Conservation (phyloP, 2,113 vertebrate species). For the Stegostoma tigrinum region DNA sequence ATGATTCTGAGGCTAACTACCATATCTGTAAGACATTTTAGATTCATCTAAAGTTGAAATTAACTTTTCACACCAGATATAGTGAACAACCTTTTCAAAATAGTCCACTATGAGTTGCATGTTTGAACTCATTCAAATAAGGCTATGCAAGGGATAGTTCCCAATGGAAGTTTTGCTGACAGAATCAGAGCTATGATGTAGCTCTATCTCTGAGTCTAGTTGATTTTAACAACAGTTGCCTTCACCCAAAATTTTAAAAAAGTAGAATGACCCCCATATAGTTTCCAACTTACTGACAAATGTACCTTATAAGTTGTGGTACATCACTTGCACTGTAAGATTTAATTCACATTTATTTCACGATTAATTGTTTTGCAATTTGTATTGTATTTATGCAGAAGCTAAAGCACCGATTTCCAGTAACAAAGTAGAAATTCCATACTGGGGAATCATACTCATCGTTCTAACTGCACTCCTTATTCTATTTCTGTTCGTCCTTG, state of each 20-base stretch:
- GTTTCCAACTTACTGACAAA: background rate
- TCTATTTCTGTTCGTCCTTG: slow-evolving; percentile 49
- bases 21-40: background rate
- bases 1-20: background rate
- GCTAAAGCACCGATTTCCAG: slow-evolving; percentile 42
- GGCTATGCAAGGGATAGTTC: background rate
- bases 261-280: background rate
- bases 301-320: background rate
- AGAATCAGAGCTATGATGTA: background rate
- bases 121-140: background rate
- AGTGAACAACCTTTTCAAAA: background rate
- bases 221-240: background rate
- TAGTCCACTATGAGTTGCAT: background rate
- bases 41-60: background rate
- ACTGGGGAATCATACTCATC: slow-evolving; percentile 64
- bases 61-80: background rate
- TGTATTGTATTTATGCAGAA: slow-evolving; percentile 38
- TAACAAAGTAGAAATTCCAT: slow-evolving; percentile 50
- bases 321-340: background rate
- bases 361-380: background rate
- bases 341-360: background rate
- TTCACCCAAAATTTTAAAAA: background rate
- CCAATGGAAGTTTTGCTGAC: background rate
- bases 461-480: slow-evolving; percentile 52
- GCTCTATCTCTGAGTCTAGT: background rate